A percentile compares a stretch with the other conserved stretches of the same genome.
These are phyloP conservation scores for Marasmarcha lunaedactyla DNA, from an alignment of 2,888 invertebrate species.

Conservation along the genomic window DNA sequence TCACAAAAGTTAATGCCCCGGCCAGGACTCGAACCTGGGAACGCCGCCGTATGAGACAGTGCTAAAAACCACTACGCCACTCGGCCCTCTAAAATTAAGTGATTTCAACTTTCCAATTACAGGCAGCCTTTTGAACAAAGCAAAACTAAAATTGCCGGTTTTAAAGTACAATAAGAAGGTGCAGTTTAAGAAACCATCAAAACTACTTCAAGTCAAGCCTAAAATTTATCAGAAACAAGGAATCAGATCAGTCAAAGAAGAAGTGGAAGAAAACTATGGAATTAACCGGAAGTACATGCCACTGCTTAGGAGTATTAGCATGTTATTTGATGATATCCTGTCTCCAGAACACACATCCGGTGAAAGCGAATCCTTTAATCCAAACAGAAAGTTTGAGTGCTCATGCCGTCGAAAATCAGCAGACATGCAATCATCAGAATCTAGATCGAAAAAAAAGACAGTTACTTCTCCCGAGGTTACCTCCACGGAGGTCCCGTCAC, in stretches of 20 bases:
- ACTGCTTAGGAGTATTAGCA: constrained; percentile 46
- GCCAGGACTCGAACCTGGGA: no score
- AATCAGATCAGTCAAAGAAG: constrained; percentile 33
- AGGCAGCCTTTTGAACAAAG: no score
- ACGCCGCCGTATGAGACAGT: no score
- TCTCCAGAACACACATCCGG: constrained; percentile 30
- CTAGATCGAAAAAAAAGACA: constrained; percentile 43
- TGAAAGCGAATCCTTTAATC: constrained; percentile 21
- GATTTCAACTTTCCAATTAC: no score
- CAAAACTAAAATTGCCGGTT: constrained; percentile 24
- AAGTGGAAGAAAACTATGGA: constrained; percentile 34
- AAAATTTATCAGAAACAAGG: constrained; percentile 18
- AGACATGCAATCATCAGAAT: constrained; percentile 14
- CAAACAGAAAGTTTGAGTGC: constrained; percentile 23
- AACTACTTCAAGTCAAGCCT: background rate
- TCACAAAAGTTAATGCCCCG: no score
- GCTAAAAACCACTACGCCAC: no score
- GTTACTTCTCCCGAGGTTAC: constrained; percentile 37
- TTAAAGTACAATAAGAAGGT: constrained; percentile 31
- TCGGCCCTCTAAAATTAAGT: no score
- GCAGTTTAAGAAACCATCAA: background rate
- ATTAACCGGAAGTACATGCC: constrained; percentile 45
- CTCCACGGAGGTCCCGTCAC: constrained; percentile 33
- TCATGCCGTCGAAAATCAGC: constrained; percentile 22
- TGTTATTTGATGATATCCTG: constrained; percentile 54